phyloP scores from a whole-genome alignment of 1,140 invertebrate genomes.

The Neoseiulus cucumeris region DNA sequence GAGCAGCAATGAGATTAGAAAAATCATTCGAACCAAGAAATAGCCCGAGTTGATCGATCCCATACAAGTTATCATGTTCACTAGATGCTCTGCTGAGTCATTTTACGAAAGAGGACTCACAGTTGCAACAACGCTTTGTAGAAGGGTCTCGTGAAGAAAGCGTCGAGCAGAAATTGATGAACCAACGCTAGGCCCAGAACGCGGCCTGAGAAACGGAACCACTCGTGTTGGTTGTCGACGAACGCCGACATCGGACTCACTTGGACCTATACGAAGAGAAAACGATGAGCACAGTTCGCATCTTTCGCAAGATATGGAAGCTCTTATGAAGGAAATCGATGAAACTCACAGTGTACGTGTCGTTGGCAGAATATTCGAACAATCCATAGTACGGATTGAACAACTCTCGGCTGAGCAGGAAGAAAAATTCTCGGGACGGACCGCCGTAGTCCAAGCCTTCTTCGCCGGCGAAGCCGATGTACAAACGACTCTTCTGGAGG shows the following conservation, averaged over 20 bases:
- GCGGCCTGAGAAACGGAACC: slow-evolving; percentile 87
- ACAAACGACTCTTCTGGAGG: slow-evolving; percentile 77
- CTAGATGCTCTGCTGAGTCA: not conserved
- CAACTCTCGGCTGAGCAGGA: slow-evolving; percentile 75
- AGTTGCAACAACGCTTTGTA: slow-evolving; percentile 80
- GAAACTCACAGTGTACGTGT: slow-evolving; percentile 54
- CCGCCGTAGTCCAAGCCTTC: slow-evolving; percentile 94
- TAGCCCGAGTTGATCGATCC: too few relatives aligned
- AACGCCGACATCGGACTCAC: slow-evolving; percentile 91
- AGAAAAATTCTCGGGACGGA: slow-evolving; percentile 89
- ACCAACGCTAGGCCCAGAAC: slow-evolving; percentile 79
- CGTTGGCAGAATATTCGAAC: slow-evolving; percentile 93
- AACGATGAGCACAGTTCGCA: too few relatives aligned
- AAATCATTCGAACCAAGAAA: slow-evolving; percentile 1
- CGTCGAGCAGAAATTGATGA: slow-evolving; percentile 87
- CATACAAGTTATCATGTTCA: slow-evolving; percentile 13
- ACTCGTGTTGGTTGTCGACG: slow-evolving; percentile 92
- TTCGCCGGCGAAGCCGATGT: slow-evolving; percentile 84
- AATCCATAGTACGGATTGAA: slow-evolving; percentile 97
- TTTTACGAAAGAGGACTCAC: slow-evolving; percentile 28
- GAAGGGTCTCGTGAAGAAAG: slow-evolving; percentile 88
- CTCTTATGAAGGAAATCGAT: too few relatives aligned
- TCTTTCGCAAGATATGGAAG: too few relatives aligned
- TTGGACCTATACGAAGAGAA: slow-evolving; percentile 44
- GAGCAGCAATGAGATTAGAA: slow-evolving; percentile 1